Evolutionary conservation across 2,797 vertebrate genomes (phyloP), one percentile per base, ranked within the genome.

Genomic region (Austrolebias charrua): DNA sequence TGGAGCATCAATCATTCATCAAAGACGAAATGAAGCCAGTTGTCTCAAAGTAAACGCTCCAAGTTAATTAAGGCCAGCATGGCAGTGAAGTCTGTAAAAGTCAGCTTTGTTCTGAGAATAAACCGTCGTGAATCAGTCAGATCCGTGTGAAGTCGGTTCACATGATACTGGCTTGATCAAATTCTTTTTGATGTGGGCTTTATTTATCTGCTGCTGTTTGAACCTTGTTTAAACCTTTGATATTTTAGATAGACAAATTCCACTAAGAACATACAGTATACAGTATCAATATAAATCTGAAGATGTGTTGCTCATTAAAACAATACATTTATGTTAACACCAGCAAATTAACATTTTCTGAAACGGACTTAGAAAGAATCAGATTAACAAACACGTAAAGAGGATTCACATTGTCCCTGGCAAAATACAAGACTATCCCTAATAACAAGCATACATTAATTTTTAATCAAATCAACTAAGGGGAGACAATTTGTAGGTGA

Each of bases 1-100:
- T 63, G 65, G 49, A 54, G 48, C 75, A 76, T 89, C 82, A 85
- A 79, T 83, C 80, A 79, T 86, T 85, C 63, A 86, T 86, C 78
- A 79, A 83, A 88, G 61, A 73, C 65, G 62, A 78, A 80, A 66
- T 78, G 58, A 76, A 82, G 70, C 67, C 52, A 70, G 78, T 74
- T 85, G 77, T 86, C 60, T 83, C 65, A 67, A 65, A 79, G 70
- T 80, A 76, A 85, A 79, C 78, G 68, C 60, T 71, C 57, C 19
- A 28, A 76, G 78, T 76, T 81, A 88, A 89, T 83, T 84, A 86
- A 80, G 72, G 74, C 84, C 72, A 73, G 47, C 35, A 76, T 77
- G 81, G 60, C 67, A 70, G 60, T 69, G 59, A 71, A 71, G 73
- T 54, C 69, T 70, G 69, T 13, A 55, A 73, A 71, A 62, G 20